Evolutionary conservation across 2,797 vertebrate genomes (phyloP), one percentile per base, ranked within the genome.

Genomic region (Danio albolineatus): DNA sequence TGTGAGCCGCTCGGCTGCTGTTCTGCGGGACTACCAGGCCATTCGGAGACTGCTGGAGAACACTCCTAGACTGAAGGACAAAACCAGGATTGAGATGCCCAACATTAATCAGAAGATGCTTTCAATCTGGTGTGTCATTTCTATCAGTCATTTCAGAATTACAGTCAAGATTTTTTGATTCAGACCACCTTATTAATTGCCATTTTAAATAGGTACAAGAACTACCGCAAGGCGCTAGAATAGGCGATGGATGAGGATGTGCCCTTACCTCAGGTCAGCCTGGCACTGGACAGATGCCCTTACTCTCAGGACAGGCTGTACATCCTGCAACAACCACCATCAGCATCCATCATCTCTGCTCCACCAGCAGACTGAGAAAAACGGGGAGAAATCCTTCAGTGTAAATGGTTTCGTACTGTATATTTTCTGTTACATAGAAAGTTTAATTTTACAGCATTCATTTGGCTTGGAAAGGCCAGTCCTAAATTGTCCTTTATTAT

Each of bases 121-220:
- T 53, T 70, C 13, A 70, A 28, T 70, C 48, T 69, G 19, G 14
- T 69, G 38, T 49, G 21, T 49, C 9, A 21, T 10, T 28, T 66
- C 46, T 16, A 49, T 8, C 49, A 13, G 17, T 4, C 67, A 44
- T 4, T 16, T 7, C 14, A 10, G 1, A 53, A 36, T 4, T 13
- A 49, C n/a, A n/a, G n/a, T n/a, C n/a, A n/a, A n/a, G n/a, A 16
- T 36, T 6, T 38, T 51, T 2, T 38, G 3, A 53, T 70, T 70
- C 9, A 6, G 8, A 53, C 17, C 19, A 39, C 70, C 16, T 16
- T 70, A 53, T 53, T 51, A 36, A 70, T 17, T 53, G 10, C 9
- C 2, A 69, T 49, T 38, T 53, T 7, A 19, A 53, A 53, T 7
- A 12, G 49, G 48, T 19, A 71, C 49, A 71, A 39, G 21, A 38